Evolutionary conservation across 2,888 invertebrate genomes (phyloP).

Genomic region (Papilio demoleus): DNA sequence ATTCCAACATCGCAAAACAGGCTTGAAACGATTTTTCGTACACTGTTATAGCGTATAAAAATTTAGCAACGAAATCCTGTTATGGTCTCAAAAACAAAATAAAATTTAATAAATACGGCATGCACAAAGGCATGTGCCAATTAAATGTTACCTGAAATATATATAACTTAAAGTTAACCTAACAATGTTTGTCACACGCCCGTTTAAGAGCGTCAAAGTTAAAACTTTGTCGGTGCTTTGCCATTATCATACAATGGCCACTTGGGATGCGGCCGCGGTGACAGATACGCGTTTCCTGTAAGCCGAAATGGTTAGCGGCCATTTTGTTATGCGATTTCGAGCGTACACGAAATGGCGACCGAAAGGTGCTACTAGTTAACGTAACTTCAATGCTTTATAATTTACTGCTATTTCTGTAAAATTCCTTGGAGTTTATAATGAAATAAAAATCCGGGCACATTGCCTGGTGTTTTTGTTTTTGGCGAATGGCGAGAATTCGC

Average conservation of each 20-base stretch:
- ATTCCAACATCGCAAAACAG: too few relatives aligned
- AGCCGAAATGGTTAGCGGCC: constrained; percentile 74
- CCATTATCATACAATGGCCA: constrained; percentile 82
- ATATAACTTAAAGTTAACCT: constrained; percentile 26
- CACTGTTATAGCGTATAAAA: too few relatives aligned
- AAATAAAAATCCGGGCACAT: background rate
- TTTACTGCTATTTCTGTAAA: background rate
- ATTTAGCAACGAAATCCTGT: too few relatives aligned
- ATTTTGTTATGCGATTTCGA: constrained; percentile 70
- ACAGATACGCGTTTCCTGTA: constrained; percentile 81
- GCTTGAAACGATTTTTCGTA: too few relatives aligned
- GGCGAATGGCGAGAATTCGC: too few relatives aligned
- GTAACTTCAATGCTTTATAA: constrained; percentile 4
- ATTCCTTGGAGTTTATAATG: background rate
- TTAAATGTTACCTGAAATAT: constrained; percentile 37
- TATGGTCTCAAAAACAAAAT: too few relatives aligned
- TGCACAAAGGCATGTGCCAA: constrained; percentile 25
- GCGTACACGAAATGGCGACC: constrained; percentile 70
- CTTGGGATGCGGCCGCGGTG: constrained; percentile 77
- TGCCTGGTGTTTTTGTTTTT: too few relatives aligned
- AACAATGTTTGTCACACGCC: constrained; percentile 50
- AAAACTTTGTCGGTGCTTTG: constrained; percentile 75
- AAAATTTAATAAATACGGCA: too few relatives aligned
- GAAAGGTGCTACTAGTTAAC: constrained; percentile 20
- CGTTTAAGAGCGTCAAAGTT: constrained; percentile 62